Evolutionary conservation across 2,888 invertebrate species (phyloP).

Genomic region (Gymnosoma rotundatum): DNA sequence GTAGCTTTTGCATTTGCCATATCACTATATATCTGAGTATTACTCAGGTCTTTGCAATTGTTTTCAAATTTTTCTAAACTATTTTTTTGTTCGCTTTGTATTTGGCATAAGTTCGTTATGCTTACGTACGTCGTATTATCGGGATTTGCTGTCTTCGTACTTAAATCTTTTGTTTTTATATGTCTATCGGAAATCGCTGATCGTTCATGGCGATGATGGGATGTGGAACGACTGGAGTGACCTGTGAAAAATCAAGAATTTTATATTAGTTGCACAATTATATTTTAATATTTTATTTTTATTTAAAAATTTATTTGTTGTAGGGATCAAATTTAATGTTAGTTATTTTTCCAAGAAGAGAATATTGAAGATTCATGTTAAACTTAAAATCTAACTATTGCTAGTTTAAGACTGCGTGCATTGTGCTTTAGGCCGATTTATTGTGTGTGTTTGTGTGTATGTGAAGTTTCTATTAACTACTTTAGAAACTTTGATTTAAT

Average conservation of each 20-base stretch:
- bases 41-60: not conserved
- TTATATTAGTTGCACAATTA: not conserved
- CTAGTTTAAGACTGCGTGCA: constrained; percentile 21
- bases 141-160: constrained; percentile 69
- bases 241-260: constrained; percentile 71
- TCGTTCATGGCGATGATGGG: constrained; percentile 70
- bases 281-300: not conserved
- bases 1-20: constrained; percentile 40
- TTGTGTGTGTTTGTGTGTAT: constrained; percentile 13
- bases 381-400: not conserved
- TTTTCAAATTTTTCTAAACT: constrained; percentile 45
- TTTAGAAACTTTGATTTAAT: constrained; percentile 48
- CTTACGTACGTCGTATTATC: constrained; percentile 81
- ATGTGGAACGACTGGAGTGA: constrained; percentile 80
- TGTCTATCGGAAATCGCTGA: constrained; percentile 58
- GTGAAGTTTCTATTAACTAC: constrained; percentile 49
- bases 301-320: not conserved
- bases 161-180: constrained; percentile 64
- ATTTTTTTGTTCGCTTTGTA: constrained; percentile 71
- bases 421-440: constrained; percentile 27
- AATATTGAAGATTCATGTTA: not conserved
- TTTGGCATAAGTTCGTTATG: constrained; percentile 79
- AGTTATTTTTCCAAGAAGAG: not conserved
- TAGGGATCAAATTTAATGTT: not conserved
- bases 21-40: constrained; percentile 46